Percentiles rank a stretch among this genome's conserved stretches.
Conservation (phyloP, 37 sponge, comb jelly and placozoan genomes). For the Crambe crambe region DNA sequence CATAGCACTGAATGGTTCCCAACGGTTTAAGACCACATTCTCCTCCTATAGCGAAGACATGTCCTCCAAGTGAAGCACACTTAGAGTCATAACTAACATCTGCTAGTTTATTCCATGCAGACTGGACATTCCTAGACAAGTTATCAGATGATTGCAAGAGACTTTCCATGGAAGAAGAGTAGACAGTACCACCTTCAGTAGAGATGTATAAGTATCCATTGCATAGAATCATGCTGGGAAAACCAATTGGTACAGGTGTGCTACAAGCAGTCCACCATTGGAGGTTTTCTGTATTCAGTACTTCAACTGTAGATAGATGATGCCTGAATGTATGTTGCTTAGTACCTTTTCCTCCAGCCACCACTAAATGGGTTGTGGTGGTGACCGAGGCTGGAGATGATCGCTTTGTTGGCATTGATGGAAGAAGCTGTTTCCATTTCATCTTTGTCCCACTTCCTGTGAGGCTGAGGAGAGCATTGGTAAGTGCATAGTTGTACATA, state of each 20-base stretch:
- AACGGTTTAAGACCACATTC: neutral
- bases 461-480: slow-evolving; percentile 5
- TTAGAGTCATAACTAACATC: neutral
- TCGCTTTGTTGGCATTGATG: too few species aligned
- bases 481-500: too few species aligned
- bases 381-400: too few species aligned
- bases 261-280: slow-evolving; percentile 11
- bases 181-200: neutral
- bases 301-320: neutral
- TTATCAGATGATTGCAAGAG: too few species aligned
- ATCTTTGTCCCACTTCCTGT: neutral
- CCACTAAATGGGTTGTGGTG: too few species aligned
- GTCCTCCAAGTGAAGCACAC: neutral
- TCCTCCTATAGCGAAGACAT: neutral
- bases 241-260: neutral
- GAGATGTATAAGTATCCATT: neutral
- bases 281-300: neutral
- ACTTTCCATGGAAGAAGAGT: neutral
- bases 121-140: neutral
- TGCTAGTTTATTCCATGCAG: neutral
- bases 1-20: neutral
- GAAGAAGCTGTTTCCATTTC: neutral
- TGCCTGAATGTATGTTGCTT: too few species aligned
- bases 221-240: neutral
- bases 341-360: too few species aligned